phyloP scores from a whole-genome alignment of 2,888 invertebrate genomes.

The Archips crataeganus region DNA sequence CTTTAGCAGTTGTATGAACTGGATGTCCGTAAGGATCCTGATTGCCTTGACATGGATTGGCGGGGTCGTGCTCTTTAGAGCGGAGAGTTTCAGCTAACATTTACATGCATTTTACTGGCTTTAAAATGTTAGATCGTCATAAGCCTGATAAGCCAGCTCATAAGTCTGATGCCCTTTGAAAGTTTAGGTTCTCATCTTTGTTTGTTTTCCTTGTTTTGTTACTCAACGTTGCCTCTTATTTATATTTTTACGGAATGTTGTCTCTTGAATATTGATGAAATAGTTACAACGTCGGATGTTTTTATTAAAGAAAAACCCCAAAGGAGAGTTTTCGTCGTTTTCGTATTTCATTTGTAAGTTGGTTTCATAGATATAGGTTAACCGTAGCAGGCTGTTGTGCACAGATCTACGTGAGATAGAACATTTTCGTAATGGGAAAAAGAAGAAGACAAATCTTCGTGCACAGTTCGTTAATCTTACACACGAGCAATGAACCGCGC shows the following conservation, averaged over 20 bases:
- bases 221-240: no score
- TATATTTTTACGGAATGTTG: no score
- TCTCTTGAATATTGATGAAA: no score
- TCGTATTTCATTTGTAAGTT: neutral
- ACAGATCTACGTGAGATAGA: neutral
- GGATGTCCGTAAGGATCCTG: conserved; percentile 67
- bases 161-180: neutral
- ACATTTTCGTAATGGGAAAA: conserved; percentile 30
- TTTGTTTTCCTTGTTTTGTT: no score
- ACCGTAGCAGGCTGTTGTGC: neutral
- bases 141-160: no score
- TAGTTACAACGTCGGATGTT: no score
- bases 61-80: conserved; percentile 73
- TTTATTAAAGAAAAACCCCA: neutral
- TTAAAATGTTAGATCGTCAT: no score
- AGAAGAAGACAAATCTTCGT: conserved; percentile 44
- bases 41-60: conserved; percentile 78
- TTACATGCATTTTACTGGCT: neutral
- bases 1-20: conserved; percentile 38
- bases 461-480: conserved; percentile 46
- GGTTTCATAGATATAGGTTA: neutral
- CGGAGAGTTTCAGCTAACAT: conserved; percentile 40
- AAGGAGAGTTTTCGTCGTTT: neutral
- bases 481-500: conserved; percentile 39
- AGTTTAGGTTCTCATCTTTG: neutral